Conservation (phyloP, 2,797 vertebrate genomes). For the Sitta carolinensis region DNA sequence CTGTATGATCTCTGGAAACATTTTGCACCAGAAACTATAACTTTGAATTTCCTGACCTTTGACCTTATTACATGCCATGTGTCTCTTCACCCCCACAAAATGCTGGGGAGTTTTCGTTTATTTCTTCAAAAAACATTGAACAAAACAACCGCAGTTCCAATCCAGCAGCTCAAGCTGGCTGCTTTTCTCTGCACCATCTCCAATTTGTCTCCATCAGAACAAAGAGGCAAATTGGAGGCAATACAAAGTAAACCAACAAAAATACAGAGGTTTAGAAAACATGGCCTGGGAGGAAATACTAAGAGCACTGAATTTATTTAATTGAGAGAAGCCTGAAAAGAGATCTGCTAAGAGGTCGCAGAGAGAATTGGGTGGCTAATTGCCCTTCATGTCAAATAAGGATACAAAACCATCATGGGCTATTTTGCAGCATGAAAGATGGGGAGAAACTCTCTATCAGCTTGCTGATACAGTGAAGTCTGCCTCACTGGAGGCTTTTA, state of each 20-base stretch:
- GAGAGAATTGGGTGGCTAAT: background rate
- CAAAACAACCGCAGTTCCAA: background rate
- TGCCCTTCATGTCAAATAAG: background rate
- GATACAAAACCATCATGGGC: background rate
- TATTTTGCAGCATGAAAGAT: background rate
- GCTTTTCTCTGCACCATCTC: background rate
- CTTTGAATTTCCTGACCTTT: slow-evolving; percentile 1
- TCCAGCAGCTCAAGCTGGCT: background rate
- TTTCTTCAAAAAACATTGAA: background rate
- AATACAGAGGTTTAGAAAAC: background rate
- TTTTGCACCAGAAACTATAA: background rate
- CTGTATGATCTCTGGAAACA: background rate
- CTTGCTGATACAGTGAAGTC: background rate
- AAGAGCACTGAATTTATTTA: background rate
- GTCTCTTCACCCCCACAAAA: background rate
- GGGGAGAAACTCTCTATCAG: background rate
- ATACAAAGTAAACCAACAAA: background rate
- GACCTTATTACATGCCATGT: background rate
- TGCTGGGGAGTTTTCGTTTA: background rate
- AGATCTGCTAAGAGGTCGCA: background rate
- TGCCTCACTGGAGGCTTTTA: background rate
- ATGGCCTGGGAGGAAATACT: background rate
- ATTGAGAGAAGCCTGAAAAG: background rate
- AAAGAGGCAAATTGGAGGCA: background rate
- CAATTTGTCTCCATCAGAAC: background rate